Evolutionary conservation across 2,113 vertebrate species (phyloP).

Genomic region (Odocoileus virginianus): DNA sequence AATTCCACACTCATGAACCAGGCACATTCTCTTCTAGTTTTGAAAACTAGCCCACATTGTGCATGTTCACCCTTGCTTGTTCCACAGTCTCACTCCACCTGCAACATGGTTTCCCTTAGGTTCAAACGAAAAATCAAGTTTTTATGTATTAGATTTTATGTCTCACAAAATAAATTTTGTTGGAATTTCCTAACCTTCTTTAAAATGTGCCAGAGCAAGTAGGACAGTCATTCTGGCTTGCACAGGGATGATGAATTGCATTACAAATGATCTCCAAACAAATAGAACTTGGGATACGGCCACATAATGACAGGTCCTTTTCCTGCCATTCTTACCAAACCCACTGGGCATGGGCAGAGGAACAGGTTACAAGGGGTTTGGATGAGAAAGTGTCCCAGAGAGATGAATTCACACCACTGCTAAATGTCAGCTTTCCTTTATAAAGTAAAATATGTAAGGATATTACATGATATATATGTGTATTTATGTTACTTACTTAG

Average conservation of each 20-base stretch:
- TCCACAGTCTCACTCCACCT: neutral
- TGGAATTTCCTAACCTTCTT: neutral
- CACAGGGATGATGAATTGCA: neutral
- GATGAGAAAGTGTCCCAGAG: neutral
- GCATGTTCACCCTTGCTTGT: neutral
- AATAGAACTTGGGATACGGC: neutral
- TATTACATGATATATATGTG: neutral
- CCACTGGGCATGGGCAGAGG: neutral
- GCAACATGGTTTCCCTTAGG: neutral
- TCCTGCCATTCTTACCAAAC: neutral
- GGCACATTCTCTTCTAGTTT: neutral
- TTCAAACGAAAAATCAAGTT: constrained; percentile 3
- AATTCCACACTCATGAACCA: neutral
- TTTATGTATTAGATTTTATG: neutral
- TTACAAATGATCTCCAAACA: neutral
- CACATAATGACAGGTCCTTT: neutral
- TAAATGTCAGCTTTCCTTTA: neutral
- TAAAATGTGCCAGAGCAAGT: neutral
- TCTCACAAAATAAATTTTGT: neutral
- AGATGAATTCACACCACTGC: neutral
- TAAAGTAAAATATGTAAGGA: neutral
- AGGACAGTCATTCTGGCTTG: neutral
- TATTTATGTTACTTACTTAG: neutral
- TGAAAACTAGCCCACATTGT: neutral
- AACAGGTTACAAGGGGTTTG: neutral